Base-by-base conservation (phyloP, 64 coral and sea anemone species). In the Dendronephthya gigantea region DNA sequence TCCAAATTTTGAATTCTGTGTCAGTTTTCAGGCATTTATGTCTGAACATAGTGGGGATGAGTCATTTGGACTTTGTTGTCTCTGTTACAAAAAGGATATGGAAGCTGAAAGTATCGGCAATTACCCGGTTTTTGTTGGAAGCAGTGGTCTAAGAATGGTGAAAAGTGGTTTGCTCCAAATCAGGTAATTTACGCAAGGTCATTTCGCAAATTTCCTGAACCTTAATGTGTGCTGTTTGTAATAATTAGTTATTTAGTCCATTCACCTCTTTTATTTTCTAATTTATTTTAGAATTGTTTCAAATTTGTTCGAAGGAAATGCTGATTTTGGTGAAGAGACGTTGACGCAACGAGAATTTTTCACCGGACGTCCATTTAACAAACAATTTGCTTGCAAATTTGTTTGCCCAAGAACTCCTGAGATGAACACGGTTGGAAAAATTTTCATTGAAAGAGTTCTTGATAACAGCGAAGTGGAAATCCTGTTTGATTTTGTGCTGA, bases 21-120 rank as follows among this genome's bases (percentile, higher is more conserved):
- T 97, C 23, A 89, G 89, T 2, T 93, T 90, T 25, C 91, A 97
- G 82, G 94, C 94, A 47, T 81, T 97, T 62, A 97, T 97, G 94
- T 93, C 94, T 34, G 92, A 93, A 37, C 75, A 88, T 22, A 89
- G 87, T 49, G 92, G 91, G 29, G 76, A 91, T 85, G 89, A 89
- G 5, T 19, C 88, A 32, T 97, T 97, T 91, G 94, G 94, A 7
- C 51, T 97, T n/a, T 97, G 94, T 70, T 56, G 93, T 40, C 83
- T 68, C 1, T 97, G 94, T 75, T 90, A 87, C 48, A 86, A 89
- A 72, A 91, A 91, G 87, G 94, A 89, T 4, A 93, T 86, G 35
- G 86, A 89, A 66, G 45, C 93, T 1, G 94, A 97, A 51, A 92
- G 87, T 7, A 87, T 97, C 68, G 94, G 94, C 5, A 93, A 97